These are phyloP conservation scores for Regulus satrapa DNA, from an alignment of 2,113 vertebrate genomes.

Conservation along the genomic window DNA sequence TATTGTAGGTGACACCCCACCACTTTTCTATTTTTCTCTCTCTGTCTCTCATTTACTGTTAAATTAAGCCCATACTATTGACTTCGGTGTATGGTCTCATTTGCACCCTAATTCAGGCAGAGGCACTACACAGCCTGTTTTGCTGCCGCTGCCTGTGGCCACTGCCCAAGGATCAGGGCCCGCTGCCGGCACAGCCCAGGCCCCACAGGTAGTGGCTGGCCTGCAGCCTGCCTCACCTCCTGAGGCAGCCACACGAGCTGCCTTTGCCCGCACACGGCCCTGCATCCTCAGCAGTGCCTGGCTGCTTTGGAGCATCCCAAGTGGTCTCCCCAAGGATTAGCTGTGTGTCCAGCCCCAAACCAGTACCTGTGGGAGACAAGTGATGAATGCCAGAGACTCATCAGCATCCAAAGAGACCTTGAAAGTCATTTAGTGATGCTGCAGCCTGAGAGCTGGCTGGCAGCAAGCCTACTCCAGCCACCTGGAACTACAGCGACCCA, in stretches of 20 bases:
- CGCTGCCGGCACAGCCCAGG: accelerated
- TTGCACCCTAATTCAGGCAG: not conserved
- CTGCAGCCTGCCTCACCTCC: accelerated
- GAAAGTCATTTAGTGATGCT: too few species aligned
- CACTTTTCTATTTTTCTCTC: not conserved
- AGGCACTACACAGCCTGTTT: not conserved
- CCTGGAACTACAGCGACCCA: too few species aligned
- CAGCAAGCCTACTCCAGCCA: too few species aligned
- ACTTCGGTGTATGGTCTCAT: not conserved
- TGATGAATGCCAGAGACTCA: not conserved
- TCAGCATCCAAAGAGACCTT: not conserved
- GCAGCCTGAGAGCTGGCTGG: too few species aligned
- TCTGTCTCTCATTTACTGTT: not conserved
- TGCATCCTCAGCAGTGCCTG: not conserved
- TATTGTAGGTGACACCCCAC: too few species aligned
- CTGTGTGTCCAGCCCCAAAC: not conserved
- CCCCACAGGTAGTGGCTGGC: not conserved
- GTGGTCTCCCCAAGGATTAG: not conserved
- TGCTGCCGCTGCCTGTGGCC: not conserved
- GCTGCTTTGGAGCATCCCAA: not conserved
- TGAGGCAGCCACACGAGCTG: not conserved
- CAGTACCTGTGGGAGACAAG: not conserved
- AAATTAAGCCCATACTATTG: not conserved
- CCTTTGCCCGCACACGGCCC: not conserved
- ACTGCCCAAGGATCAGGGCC: not conserved